Base-by-base conservation (phyloP, 2,113 vertebrate species). In the Alouatta palliata region DNA sequence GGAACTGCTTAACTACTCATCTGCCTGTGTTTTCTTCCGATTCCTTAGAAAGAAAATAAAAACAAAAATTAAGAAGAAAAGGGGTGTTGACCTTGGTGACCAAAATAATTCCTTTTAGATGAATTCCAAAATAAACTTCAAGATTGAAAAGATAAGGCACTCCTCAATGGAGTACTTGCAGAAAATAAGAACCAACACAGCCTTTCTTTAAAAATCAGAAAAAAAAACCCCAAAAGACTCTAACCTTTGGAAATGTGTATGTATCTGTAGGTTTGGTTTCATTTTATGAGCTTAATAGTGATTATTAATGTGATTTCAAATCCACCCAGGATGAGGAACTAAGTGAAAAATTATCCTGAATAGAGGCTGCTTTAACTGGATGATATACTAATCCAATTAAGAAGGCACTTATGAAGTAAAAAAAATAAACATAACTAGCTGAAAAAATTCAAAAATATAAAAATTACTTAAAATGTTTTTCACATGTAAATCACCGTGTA, bases 41-140 rank as follows among this genome's bases (percentile, higher is more conserved):
- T 82, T 96, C 40, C 90, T 95, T 97, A 81, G 95, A 84, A 97
- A 95, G 79, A 87, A 66, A 92, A n/a, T 92, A 47, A 96, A 81
- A 49, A 96, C 9, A 92, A 95, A 32, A 47, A 0, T 2, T 96
- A 58, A 70, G 81, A 45, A 66, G 43, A 90, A 97, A 97, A 97
- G 87, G 40, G 61, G 79, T 76, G 45, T 47, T 96, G 85, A 96
- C 17, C 70, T 94, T 81, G 85, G 94, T 86, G 94, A 79, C 79
- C 11, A 25, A 87, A 95, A 90, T 17, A 73, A 90, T 94, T 92
- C 61, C 47, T 97, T 86, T 85, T 61, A 96, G 84, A 85, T 94
- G 86, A 94, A 94, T 91, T 94, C 64, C 84, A 96, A 95, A 92
- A 94, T 92, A 93, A 94, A 91, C 66, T 68, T 75, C 17, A 81